Evolutionary conservation across 2,888 invertebrate species (phyloP).

Genomic region (Gymnocheta viridis): DNA sequence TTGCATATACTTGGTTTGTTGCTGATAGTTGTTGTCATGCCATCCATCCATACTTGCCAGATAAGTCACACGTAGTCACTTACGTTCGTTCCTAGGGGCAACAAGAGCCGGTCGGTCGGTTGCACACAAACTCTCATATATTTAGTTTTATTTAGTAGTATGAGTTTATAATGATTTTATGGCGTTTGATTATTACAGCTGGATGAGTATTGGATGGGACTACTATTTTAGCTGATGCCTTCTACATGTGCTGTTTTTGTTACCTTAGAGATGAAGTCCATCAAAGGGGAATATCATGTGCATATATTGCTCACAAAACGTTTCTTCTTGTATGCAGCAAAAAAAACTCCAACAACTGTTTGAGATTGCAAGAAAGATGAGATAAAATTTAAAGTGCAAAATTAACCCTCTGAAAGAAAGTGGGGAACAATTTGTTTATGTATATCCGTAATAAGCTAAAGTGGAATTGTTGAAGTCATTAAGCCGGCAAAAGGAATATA

Average conservation of each 20-base stretch:
- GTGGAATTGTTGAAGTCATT: neutral
- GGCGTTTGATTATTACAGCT: conserved; percentile 14
- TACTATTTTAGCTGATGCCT: neutral
- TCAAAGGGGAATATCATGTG: conserved; percentile 34
- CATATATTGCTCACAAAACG: conserved; percentile 33
- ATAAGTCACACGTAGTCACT: conserved; percentile 41
- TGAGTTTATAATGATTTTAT: conserved; percentile 10
- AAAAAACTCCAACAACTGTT: neutral
- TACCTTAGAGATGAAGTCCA: conserved; percentile 40
- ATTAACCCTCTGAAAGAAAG: conserved; percentile 25
- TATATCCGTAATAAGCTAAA: neutral
- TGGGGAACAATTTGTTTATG: neutral
- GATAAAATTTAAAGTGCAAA: conserved; percentile 1
- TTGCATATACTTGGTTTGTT: conserved; percentile 26
- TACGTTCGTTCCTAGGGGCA: neutral
- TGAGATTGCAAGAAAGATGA: conserved; percentile 9
- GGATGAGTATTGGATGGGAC: neutral
- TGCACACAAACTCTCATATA: neutral
- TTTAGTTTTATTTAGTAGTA: neutral
- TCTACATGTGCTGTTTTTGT: conserved; percentile 39
- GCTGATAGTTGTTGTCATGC: conserved; percentile 32
- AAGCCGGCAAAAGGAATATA: neutral
- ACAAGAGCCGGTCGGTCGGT: neutral
- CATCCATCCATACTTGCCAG: conserved; percentile 21
- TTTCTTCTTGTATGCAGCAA: neutral